Conservation (phyloP, 2,797 vertebrate species). For the Pagetopsis macropterus region DNA sequence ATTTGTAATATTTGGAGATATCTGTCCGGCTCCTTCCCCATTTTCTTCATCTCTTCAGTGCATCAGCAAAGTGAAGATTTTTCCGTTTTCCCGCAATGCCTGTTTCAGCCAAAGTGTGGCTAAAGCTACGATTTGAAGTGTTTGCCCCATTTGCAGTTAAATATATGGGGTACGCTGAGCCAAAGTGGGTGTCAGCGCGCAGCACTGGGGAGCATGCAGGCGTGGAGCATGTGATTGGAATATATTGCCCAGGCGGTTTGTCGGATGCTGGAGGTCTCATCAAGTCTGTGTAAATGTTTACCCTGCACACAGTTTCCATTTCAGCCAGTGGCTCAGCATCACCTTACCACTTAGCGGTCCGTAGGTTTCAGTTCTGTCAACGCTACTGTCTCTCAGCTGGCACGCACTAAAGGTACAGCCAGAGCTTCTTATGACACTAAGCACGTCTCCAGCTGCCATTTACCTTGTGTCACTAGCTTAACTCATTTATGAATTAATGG, state of each 20-base stretch:
- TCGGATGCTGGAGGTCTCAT: constrained; percentile 72
- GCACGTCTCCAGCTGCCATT: constrained; percentile 34
- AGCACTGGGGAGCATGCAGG: constrained; percentile 50
- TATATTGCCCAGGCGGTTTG: constrained; percentile 62
- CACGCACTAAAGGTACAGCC: constrained; percentile 9
- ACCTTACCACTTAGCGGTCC: constrained; percentile 71
- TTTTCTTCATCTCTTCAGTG: constrained; percentile 30
- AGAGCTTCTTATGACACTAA: constrained; percentile 24
- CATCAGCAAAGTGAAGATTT: constrained; percentile 44
- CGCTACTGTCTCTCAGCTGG: constrained; percentile 48
- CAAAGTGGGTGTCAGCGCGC: constrained; percentile 55
- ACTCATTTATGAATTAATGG: constrained; percentile 52
- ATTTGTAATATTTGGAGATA: constrained; percentile 12
- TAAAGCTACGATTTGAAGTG: constrained; percentile 48
- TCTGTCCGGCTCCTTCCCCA: background rate
- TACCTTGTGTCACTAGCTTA: constrained; percentile 49
- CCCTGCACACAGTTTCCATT: constrained; percentile 76
- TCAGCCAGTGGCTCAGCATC: constrained; percentile 59
- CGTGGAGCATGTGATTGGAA: constrained; percentile 74
- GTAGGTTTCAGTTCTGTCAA: constrained; percentile 58
- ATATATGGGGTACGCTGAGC: constrained; percentile 57
- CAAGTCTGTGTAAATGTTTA: constrained; percentile 82
- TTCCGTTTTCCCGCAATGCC: constrained; percentile 41
- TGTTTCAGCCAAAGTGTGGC: constrained; percentile 39
- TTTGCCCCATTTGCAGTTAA: constrained; percentile 67